phyloP scores from a whole-genome alignment of 2,888 invertebrate species.

The Calliscelio sp. region DNA sequence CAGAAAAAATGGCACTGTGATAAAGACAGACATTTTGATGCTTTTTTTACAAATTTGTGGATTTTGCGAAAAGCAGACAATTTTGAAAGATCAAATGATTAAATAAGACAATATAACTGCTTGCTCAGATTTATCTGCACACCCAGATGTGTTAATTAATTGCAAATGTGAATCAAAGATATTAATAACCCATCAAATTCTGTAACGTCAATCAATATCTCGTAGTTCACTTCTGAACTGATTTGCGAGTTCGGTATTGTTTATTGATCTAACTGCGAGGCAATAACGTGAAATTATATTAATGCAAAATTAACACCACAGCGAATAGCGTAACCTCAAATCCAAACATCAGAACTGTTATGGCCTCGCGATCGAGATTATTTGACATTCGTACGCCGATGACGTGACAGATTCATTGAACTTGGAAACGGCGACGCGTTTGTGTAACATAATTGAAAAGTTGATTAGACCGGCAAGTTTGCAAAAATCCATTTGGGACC shows the following conservation, averaged over 20 bases:
- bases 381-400: conserved; percentile 16
- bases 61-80: no score
- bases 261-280: not conserved
- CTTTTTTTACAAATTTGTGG: no score
- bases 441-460: conserved; percentile 46
- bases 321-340: conserved; percentile 15
- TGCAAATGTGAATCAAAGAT: no score
- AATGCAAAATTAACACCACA: conserved; percentile 18
- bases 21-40: no score
- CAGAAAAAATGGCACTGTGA: no score
- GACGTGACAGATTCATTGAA: conserved; percentile 31
- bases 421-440: not conserved
- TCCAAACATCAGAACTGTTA: not conserved
- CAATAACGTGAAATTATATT: conserved; percentile 14
- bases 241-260: not conserved
- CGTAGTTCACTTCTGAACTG: not conserved
- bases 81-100: no score
- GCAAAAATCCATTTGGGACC: conserved; percentile 37
- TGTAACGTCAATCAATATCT: conserved; percentile 22
- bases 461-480: conserved; percentile 38
- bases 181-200: not conserved
- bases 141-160: no score
- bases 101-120: no score
- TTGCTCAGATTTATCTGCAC: no score
- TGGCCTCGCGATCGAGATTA: not conserved